Evolutionary conservation across 2,113 vertebrate genomes (phyloP).

Genomic region (Nanger granti): DNA sequence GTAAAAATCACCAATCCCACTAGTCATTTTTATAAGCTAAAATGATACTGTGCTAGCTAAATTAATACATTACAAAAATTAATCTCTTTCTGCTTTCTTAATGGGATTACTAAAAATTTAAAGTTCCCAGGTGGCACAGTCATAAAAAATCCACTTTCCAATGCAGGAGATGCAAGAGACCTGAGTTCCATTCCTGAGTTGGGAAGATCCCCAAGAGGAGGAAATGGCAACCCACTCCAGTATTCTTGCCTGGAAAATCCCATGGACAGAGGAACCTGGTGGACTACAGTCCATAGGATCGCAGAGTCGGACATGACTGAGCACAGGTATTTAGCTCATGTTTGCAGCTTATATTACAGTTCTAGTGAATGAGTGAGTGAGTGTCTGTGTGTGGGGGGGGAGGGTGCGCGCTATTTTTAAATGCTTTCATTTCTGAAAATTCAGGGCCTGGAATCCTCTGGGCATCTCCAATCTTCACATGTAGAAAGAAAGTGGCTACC

Average conservation of each 20-base stretch:
- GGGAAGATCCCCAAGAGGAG: background rate
- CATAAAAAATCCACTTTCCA: background rate
- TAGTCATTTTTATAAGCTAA: background rate
- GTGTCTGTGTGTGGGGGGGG: too few relatives aligned
- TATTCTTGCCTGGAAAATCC: background rate
- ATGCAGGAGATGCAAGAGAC: background rate
- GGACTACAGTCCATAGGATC: background rate
- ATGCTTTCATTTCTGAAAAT: background rate
- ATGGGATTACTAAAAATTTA: background rate
- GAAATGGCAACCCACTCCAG: background rate
- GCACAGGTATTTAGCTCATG: background rate
- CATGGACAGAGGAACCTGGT: background rate
- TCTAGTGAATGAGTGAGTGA: background rate
- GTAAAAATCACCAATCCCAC: background rate
- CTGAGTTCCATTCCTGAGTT: background rate
- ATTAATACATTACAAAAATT: background rate
- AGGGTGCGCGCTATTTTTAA: fast-evolving
- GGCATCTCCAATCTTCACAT: background rate
- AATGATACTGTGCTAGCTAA: background rate
- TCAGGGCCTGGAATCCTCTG: background rate
- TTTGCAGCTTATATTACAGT: background rate
- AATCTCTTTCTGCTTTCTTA: background rate
- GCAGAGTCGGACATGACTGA: background rate
- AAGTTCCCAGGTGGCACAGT: background rate
- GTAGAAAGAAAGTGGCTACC: background rate